Percentiles rank a stretch among this genome's conserved stretches.
Conservation (phyloP, 2,888 invertebrate species). For the Orchestes rusci region DNA sequence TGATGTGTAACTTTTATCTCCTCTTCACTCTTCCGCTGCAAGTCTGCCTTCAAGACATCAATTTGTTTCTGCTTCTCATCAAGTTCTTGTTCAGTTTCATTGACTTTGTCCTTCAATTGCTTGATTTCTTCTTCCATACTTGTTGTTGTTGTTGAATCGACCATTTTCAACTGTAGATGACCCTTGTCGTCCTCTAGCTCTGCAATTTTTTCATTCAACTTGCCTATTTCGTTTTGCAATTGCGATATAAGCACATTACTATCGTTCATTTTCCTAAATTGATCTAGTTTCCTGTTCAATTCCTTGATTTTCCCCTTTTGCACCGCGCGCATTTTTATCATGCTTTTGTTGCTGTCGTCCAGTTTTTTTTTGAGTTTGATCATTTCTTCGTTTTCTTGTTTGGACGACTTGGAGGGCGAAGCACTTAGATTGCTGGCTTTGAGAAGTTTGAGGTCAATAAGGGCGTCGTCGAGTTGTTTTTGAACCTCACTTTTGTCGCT, state of each 20-base stretch:
- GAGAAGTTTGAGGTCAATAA: slow-evolving; percentile 19
- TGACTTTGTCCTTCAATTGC: slow-evolving; percentile 33
- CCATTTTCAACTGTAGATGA: slow-evolving; percentile 77
- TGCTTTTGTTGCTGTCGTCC: slow-evolving; percentile 67
- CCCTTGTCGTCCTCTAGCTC: slow-evolving; percentile 83
- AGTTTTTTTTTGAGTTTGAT: slow-evolving; percentile 60
- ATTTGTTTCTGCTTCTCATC: slow-evolving; percentile 35
- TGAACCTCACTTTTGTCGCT: no score
- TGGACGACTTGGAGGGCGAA: no score
- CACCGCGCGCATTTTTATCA: slow-evolving; percentile 67
- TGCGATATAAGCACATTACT: slow-evolving; percentile 60
- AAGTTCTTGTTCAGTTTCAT: slow-evolving; percentile 28
- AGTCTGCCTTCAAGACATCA: slow-evolving; percentile 50
- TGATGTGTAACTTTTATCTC: slow-evolving; percentile 47
- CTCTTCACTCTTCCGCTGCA: slow-evolving; percentile 55
- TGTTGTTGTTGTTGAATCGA: slow-evolving; percentile 59
- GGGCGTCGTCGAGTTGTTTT: slow-evolving; percentile 29
- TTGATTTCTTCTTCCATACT: slow-evolving; percentile 34
- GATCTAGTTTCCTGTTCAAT: slow-evolving; percentile 66
- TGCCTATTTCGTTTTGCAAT: slow-evolving; percentile 55
- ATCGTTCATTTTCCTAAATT: slow-evolving; percentile 60
- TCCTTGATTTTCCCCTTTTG: slow-evolving; percentile 67
- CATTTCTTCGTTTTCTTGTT: slow-evolving; percentile 37
- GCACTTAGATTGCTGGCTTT: slow-evolving; percentile 27
- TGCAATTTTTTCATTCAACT: slow-evolving; percentile 66